phyloP scores from a whole-genome alignment of 2,113 vertebrate genomes.

The Merops nubicus region DNA sequence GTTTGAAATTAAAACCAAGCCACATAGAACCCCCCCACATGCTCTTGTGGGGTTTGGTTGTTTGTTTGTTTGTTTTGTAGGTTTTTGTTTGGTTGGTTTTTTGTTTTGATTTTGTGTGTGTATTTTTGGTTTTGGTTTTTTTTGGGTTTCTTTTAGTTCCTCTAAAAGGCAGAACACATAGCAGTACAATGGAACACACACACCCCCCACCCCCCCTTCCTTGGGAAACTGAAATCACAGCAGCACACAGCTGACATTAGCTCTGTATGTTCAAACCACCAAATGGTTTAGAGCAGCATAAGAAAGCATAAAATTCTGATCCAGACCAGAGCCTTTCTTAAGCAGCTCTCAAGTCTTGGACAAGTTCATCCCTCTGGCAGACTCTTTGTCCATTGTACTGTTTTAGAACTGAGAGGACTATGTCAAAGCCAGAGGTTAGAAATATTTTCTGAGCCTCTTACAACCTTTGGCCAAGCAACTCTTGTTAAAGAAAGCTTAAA shows the following conservation, averaged over 20 bases:
- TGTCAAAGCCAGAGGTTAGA: not conserved
- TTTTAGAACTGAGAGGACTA: not conserved
- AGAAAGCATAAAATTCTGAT: not conserved
- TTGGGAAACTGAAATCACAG: not conserved
- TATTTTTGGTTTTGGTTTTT: no score
- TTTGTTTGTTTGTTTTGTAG: no score
- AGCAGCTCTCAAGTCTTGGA: not conserved
- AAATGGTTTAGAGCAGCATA: not conserved
- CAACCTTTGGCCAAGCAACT: not conserved
- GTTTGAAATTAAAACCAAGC: not conserved
- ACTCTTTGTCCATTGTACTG: not conserved
- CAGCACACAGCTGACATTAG: not conserved
- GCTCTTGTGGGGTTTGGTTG: no score
- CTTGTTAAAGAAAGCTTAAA: not conserved
- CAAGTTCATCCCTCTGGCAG: not conserved
- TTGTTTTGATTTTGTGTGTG: no score
- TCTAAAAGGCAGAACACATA: not conserved
- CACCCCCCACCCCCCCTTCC: accelerated
- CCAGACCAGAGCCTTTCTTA: not conserved
- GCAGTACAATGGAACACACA: not conserved
- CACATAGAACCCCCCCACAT: no score
- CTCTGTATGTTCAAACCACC: not conserved
- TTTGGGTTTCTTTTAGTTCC: not conserved
- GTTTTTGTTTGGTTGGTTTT: no score
- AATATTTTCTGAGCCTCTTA: not conserved